Base-by-base conservation (phyloP, 2,888 invertebrate species). In the Zaprionus obscuricornis region DNA sequence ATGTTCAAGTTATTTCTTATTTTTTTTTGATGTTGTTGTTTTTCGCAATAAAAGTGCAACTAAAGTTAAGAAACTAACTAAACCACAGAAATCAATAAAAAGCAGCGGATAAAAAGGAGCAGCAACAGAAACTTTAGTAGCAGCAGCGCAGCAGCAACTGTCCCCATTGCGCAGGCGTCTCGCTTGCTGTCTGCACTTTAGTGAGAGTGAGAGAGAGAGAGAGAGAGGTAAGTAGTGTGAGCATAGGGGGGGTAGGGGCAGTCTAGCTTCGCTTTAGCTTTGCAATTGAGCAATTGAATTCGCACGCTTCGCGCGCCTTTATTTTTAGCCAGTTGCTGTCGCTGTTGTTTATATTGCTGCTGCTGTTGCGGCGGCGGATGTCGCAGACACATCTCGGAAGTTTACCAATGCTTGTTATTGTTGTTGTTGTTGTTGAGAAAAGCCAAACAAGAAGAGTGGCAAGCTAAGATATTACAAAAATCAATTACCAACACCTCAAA, bases 401-500 rank as follows among this genome's bases (percentile, higher is more conserved):
- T 72, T 69, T 79, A 58, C 56, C 64, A 52, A 68, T 47, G 50
- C 31, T 13, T 42, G 47, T 46, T 65, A 56, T 34, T 63, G 74
- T 31, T 59, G 72, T 39, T 63, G 55, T 10, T 58, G 42, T 11
- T 36, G 49, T 46, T 62, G 45, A 66, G 63, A 74, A 78, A 64
- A 76, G 78, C 26, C 67, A 74, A 76, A 75, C 76, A 79, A 18
- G 62, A 59, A 57, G 66, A 82, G 82, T 86, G 74, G n/a, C 82
- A 70, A 68, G 82, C 76, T 40, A 67, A 85, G 72, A 82, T 69
- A 82, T 84, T 81, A 82, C 83, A 81, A 82, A 82, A 82, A 82
- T 83, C 82, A 82, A 85, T 82, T 82, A 82, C 82, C 85, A 85
- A 82, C 82, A 82, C 82, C 83, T 82, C 85, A 82, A 79, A 72